Conservation (phyloP, 2,888 invertebrate genomes). For the Leptothorax acervorum region DNA sequence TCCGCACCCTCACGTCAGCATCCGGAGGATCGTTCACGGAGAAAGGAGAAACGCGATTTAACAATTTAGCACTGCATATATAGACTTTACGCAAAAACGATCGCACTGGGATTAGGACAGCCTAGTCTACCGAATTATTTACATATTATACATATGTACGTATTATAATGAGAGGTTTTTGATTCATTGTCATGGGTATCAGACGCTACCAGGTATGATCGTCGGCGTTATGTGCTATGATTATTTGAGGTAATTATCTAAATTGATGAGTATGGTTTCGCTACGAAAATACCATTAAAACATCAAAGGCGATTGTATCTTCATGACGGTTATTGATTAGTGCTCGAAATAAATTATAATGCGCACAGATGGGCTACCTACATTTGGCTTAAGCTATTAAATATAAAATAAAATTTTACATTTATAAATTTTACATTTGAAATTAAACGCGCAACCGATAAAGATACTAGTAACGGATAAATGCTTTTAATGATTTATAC, state of each 20-base stretch:
- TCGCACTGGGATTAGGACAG: conserved; percentile 54
- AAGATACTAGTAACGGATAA: conserved; percentile 4
- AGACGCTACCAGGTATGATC: conserved; percentile 28
- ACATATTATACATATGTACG: conserved; percentile 50
- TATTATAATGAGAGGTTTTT: conserved; percentile 62
- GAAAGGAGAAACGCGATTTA: conserved; percentile 39
- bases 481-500: conserved; percentile 4
- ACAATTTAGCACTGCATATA: conserved; percentile 66
- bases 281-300: conserved; percentile 69
- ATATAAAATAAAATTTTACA: conserved; percentile 27
- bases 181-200: conserved; percentile 32
- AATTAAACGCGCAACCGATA: neutral
- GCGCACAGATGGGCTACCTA: conserved; percentile 64
- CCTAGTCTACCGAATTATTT: conserved; percentile 46
- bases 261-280: conserved; percentile 59
- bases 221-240: conserved; percentile 27
- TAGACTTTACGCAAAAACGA: conserved; percentile 61
- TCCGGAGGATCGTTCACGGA: conserved; percentile 47
- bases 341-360: conserved; percentile 63
- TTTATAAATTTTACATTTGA: conserved; percentile 29
- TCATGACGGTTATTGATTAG: conserved; percentile 37
- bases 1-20: conserved; percentile 65
- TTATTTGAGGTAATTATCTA: conserved; percentile 46
- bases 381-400: conserved; percentile 36
- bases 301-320: conserved; percentile 39